Evolutionary conservation across 2,797 vertebrate genomes (phyloP).

Genomic region (Urocyon cinereoargenteus): DNA sequence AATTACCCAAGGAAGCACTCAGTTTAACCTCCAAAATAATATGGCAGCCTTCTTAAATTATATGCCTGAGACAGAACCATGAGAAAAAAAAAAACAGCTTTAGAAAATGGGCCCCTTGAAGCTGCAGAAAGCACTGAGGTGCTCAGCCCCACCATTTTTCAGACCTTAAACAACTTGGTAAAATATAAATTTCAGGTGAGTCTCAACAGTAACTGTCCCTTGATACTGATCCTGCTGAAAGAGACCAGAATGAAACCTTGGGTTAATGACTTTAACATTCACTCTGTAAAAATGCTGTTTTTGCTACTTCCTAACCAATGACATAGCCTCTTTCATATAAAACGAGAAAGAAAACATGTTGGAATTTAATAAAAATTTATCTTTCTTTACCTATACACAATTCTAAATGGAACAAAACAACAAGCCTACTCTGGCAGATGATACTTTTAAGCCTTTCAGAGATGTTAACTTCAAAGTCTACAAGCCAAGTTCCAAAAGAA

Average conservation of each 20-base stretch:
- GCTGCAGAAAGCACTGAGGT: neutral
- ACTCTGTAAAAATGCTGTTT: neutral
- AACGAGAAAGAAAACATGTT: neutral
- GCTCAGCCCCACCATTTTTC: neutral
- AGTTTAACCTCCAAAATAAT: slow-evolving; percentile 64
- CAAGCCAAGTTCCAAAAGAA: neutral
- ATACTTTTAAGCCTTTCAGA: neutral
- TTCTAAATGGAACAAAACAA: slow-evolving; percentile 26
- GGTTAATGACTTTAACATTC: neutral
- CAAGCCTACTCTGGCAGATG: neutral
- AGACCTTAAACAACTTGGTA: slow-evolving; percentile 15
- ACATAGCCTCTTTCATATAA: neutral
- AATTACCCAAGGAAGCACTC: slow-evolving; percentile 67
- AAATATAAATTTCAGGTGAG: slow-evolving; percentile 60
- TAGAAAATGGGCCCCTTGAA: neutral
- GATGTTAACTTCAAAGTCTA: neutral
- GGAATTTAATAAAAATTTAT: slow-evolving; percentile 18
- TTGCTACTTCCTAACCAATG: neutral
- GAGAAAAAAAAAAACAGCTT: neutral
- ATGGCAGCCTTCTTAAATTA: slow-evolving; percentile 59
- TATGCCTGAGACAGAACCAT: neutral
- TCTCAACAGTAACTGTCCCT: neutral
- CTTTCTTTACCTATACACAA: slow-evolving; percentile 17
- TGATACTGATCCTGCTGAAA: neutral
- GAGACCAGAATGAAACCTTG: neutral